Evolutionary conservation across 2,113 vertebrate genomes (phyloP), one percentile per base, ranked within the genome.

Genomic region (Laticauda colubrina): DNA sequence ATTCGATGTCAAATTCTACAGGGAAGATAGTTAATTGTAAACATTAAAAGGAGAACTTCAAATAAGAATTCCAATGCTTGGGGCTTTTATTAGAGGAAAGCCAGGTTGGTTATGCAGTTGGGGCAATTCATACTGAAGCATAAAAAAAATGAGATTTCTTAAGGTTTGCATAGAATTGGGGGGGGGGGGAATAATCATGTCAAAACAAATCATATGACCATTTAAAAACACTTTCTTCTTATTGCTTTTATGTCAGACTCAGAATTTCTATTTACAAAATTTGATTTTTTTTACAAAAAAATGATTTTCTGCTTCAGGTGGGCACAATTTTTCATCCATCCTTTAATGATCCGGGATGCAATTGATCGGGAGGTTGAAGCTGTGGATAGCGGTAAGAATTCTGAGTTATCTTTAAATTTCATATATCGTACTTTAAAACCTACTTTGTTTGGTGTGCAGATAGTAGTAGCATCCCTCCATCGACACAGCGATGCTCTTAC

Each of bases 241-340:
- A 11, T 88, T 92, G 29, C 39, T 89, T 91, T 48, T 43, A 29
- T 89, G 0, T 29, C 2, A 0, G 34, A 9, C 34, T 64, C 81
- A 45, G 2, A 88, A 29, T 2, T 90, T 10, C 39, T 3, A 45
- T 89, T 93, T 93, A 93, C 89, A 43, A 39, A 39, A 39, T 39
- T 39, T 39, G 34, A 39, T 39, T 39, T 39, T 39, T 39, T 39
- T 39, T 39, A 39, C 34, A 39, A 39, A 39, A 39, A 39, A 39
- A 1, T 69, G 9, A 61, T 89, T 95, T 87, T 94, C 96, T 96
- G 54, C 61, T 93, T 0, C 96, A 99, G 99, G 94, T 99, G 99
- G 99, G 99, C 99, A 54, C 99, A 99, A 85, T 99, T 99, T 97
- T 99, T 99, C 92, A 98, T 99, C 95, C 98, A 99, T 89, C 99